Conservation (phyloP, 1,140 invertebrate genomes). For the Trichonephila clavata region DNA sequence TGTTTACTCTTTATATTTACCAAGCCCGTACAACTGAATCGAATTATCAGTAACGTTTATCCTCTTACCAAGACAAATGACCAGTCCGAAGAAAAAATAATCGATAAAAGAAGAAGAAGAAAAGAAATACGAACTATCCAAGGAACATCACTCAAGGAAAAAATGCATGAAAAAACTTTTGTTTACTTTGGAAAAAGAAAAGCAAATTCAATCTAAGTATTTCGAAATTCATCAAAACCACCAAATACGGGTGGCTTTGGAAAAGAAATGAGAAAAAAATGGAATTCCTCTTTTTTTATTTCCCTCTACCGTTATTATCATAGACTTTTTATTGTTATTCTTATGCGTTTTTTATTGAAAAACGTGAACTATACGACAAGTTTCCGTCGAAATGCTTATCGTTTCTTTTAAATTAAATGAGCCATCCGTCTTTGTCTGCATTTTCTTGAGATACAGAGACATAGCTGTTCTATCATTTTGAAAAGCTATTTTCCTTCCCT, state of each 20-base stretch:
- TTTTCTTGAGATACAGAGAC: constrained; percentile 12
- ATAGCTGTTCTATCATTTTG: constrained; percentile 49
- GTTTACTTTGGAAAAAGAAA: constrained; percentile 23
- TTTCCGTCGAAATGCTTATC: constrained; percentile 39
- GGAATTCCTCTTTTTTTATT: not conserved
- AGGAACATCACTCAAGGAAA: constrained; percentile 19
- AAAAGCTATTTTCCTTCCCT: constrained; percentile 32
- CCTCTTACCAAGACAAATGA: constrained; percentile 64
- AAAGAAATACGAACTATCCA: not conserved
- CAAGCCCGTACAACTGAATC: constrained; percentile 45
- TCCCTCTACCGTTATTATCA: constrained; percentile 22
- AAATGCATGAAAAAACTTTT: constrained; percentile 14
- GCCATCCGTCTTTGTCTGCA: constrained; percentile 47
- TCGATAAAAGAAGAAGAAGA: not conserved
- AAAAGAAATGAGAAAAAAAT: not conserved
- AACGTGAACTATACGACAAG: constrained; percentile 36
- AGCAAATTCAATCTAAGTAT: constrained; percentile 68
- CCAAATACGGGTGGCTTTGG: constrained; percentile 5
- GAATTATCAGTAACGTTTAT: constrained; percentile 62
- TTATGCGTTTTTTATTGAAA: not conserved
- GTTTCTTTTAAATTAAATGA: constrained; percentile 52
- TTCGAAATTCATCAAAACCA: constrained; percentile 49
- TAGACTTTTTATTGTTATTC: not conserved
- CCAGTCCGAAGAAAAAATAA: not conserved
- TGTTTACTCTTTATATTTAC: not conserved